Evolutionary conservation across 2,797 vertebrate species (phyloP).

Genomic region (Coranthus polyacanthus): DNA sequence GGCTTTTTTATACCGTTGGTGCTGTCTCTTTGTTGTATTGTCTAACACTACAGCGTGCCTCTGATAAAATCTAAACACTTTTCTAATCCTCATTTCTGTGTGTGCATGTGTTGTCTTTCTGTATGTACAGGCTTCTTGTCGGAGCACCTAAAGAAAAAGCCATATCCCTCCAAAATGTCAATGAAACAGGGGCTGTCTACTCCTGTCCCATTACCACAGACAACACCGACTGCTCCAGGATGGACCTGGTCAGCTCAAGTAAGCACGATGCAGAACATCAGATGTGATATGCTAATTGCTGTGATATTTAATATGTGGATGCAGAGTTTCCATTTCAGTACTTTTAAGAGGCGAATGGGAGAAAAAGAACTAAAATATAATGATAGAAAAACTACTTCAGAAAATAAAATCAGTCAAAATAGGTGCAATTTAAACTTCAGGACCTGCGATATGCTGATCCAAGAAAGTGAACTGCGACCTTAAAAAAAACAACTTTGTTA

Average conservation of each 20-base stretch:
- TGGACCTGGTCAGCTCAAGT: slow-evolving; percentile 89
- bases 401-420: too few species aligned
- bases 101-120: slow-evolving; percentile 29
- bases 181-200: slow-evolving; percentile 91
- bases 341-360: too few species aligned
- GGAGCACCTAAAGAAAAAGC: slow-evolving; percentile 91
- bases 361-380: too few species aligned
- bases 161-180: slow-evolving; percentile 77
- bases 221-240: slow-evolving; percentile 87
- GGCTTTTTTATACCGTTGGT: neutral
- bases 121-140: slow-evolving; percentile 85
- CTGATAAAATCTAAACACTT: slow-evolving; percentile 42
- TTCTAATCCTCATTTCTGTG: slow-evolving; percentile 14
- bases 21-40: slow-evolving; percentile 22
- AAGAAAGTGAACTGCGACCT: too few species aligned
- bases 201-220: slow-evolving; percentile 88
- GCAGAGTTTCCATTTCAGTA: too few species aligned
- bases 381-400: too few species aligned
- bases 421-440: too few species aligned
- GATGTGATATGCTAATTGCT: neutral
- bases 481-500: too few species aligned
- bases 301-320: neutral
- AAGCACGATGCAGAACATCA: slow-evolving; percentile 38
- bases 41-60: slow-evolving; percentile 32
- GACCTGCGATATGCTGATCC: too few species aligned